phyloP scores from a whole-genome alignment of 2,888 invertebrate genomes.

The Parnassius apollo region DNA sequence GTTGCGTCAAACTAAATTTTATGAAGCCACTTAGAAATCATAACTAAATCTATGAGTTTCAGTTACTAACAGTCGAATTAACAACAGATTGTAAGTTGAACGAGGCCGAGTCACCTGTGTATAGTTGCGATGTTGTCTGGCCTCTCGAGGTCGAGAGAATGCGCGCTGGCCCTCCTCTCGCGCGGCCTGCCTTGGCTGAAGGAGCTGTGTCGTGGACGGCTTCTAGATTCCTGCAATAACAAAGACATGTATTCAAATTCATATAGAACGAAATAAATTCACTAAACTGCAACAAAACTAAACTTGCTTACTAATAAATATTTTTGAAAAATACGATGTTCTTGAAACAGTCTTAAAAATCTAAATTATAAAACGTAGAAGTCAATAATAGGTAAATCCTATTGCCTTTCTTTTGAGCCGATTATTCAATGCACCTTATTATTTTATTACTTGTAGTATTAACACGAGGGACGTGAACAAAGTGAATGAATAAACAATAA shows the following conservation, averaged over 20 bases:
- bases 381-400: too few relatives aligned
- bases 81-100: background rate
- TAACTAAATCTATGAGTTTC: too few relatives aligned
- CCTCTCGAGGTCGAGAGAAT: slow-evolving; percentile 48
- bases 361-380: too few relatives aligned
- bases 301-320: too few relatives aligned
- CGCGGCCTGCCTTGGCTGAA: slow-evolving; percentile 56
- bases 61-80: background rate
- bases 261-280: too few relatives aligned
- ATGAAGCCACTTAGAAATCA: too few relatives aligned
- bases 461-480: slow-evolving; percentile 1
- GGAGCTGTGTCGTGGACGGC: slow-evolving; percentile 55
- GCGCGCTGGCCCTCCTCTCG: slow-evolving; percentile 51
- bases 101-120: slow-evolving; percentile 49
- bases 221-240: slow-evolving; percentile 46
- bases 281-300: too few relatives aligned
- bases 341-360: too few relatives aligned
- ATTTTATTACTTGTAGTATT: background rate
- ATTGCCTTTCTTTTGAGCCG: too few relatives aligned
- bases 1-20: too few relatives aligned
- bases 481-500: slow-evolving; percentile 6
- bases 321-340: too few relatives aligned
- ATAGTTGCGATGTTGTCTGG: slow-evolving; percentile 51
- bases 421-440: background rate
- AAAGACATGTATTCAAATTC: background rate